Conservation (phyloP, 2,888 invertebrate species). For the Frankliniella intonsa region DNA sequence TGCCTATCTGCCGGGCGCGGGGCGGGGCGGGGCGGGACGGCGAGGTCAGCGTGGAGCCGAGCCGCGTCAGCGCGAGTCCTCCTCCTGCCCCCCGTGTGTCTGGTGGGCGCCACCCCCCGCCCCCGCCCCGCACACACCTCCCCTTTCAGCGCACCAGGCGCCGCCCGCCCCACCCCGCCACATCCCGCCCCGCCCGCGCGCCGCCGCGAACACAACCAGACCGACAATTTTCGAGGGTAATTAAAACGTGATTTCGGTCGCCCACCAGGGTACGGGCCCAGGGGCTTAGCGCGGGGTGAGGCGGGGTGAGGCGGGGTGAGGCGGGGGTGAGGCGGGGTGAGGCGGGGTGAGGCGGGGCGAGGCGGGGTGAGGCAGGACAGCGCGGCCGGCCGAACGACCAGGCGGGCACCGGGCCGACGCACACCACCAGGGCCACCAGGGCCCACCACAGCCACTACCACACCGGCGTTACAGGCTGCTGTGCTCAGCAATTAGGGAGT, state of each 20-base stretch:
- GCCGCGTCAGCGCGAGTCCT: neutral
- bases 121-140: neutral
- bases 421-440: too few relatives aligned
- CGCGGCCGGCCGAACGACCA: too few relatives aligned
- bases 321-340: neutral
- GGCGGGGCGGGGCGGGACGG: neutral
- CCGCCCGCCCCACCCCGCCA: neutral
- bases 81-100: too few relatives aligned
- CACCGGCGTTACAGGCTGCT: too few relatives aligned
- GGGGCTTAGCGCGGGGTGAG: neutral
- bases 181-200: neutral
- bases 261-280: neutral
- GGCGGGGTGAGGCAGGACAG: too few relatives aligned
- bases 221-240: neutral
- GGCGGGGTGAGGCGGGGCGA: neutral
- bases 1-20: neutral
- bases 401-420: too few relatives aligned
- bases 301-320: neutral
- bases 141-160: neutral
- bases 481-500: neutral
- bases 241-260: slow-evolving; percentile 17
- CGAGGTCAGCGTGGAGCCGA: neutral
- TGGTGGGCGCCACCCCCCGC: neutral
- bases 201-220: neutral
- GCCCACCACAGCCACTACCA: too few relatives aligned